Conservation (phyloP, 2,888 invertebrate genomes). For the Pyrochroa serraticornis region DNA sequence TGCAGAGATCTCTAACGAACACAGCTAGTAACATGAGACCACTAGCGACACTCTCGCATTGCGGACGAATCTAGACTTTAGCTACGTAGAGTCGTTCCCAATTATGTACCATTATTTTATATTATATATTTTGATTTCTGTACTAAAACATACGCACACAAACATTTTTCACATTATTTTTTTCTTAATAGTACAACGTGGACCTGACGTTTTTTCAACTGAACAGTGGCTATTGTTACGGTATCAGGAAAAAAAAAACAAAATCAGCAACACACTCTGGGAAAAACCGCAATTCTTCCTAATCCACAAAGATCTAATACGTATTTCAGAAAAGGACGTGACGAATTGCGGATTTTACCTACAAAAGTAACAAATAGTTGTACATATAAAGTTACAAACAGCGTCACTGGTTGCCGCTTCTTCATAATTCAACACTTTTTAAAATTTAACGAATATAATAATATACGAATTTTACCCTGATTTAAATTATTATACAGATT, state of each 20-base stretch:
- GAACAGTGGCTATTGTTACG: neutral
- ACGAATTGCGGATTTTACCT: too few relatives aligned
- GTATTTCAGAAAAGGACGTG: neutral
- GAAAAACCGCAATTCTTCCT: too few relatives aligned
- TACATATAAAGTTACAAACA: conserved; percentile 6
- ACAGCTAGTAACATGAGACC: conserved; percentile 58
- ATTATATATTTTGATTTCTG: conserved; percentile 55
- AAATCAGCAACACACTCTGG: too few relatives aligned
- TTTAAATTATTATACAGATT: conserved; percentile 54
- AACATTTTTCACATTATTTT: conserved; percentile 51
- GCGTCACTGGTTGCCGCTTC: conserved; percentile 10
- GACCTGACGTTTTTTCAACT: conserved; percentile 43
- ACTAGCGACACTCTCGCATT: conserved; percentile 55
- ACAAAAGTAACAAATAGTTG: conserved; percentile 19
- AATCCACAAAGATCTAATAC: too few relatives aligned
- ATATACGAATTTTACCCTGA: conserved; percentile 53
- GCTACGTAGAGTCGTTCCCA: conserved; percentile 56
- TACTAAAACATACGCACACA: conserved; percentile 59
- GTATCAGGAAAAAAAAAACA: too few relatives aligned
- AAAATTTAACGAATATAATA: conserved; percentile 43
- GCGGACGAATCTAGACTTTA: conserved; percentile 55
- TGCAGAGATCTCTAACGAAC: conserved; percentile 57
- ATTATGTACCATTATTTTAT: conserved; percentile 52
- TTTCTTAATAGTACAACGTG: conserved; percentile 51
- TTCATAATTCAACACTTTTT: conserved; percentile 29